Evolutionary conservation across 2,888 invertebrate species (phyloP).

Genomic region (Psylliodes chrysocephalus): DNA sequence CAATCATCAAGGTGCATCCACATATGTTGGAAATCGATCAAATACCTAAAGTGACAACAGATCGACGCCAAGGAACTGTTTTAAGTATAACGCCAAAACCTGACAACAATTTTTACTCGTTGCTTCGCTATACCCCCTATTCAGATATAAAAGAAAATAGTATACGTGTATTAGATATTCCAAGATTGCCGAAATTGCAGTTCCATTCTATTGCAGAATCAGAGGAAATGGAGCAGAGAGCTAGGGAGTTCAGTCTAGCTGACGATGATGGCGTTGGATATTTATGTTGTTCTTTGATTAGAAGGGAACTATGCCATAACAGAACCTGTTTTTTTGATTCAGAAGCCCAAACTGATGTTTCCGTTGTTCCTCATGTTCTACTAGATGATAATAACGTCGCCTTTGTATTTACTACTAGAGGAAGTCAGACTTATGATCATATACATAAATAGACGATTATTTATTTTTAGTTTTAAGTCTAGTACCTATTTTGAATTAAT

Average conservation of each 20-base stretch:
- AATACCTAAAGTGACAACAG: constrained; percentile 38
- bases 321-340: constrained; percentile 30
- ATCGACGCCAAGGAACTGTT: constrained; percentile 41
- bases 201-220: constrained; percentile 22
- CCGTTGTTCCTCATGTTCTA: constrained; percentile 42
- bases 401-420: constrained; percentile 13
- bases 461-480: not conserved
- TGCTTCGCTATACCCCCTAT: constrained; percentile 49
- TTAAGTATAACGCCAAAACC: constrained; percentile 37
- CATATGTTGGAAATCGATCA: constrained; percentile 39
- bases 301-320: constrained; percentile 21
- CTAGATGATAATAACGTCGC: constrained; percentile 21
- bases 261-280: constrained; percentile 51
- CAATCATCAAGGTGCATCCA: constrained; percentile 48
- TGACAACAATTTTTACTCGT: constrained; percentile 41
- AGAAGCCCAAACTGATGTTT: constrained; percentile 44
- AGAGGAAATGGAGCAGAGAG: constrained; percentile 22
- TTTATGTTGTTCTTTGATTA: constrained; percentile 41
- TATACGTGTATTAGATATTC: constrained; percentile 43
- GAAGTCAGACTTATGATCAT: constrained; percentile 16
- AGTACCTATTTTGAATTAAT: not conserved
- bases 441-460: too few species aligned
- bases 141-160: constrained; percentile 47
- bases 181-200: constrained; percentile 44
- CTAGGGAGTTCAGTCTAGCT: constrained; percentile 36